Evolutionary conservation across 2,888 invertebrate species (phyloP).

Genomic region (Monoplex corrugatus): DNA sequence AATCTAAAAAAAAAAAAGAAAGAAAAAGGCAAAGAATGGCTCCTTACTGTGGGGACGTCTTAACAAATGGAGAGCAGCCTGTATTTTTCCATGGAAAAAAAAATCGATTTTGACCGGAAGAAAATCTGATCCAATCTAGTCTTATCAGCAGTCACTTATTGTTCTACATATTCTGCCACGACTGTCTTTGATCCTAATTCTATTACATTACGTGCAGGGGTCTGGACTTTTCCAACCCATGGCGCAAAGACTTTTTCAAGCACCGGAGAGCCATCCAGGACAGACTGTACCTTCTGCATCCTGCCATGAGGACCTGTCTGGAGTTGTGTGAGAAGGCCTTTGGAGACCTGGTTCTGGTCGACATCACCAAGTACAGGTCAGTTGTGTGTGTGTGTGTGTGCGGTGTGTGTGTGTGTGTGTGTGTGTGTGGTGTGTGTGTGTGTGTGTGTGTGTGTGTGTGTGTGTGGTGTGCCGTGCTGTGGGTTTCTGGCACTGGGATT

Average conservation of each 20-base stretch:
- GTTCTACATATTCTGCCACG: no score
- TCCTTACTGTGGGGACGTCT: no score
- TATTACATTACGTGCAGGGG: constrained; percentile 65
- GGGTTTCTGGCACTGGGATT: no score
- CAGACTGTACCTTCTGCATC: constrained; percentile 79
- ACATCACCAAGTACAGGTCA: constrained; percentile 77
- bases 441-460: background rate
- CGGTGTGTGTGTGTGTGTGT: background rate
- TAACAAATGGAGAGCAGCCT: no score
- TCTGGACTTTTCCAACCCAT: constrained; percentile 79
- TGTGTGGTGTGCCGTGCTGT: no score
- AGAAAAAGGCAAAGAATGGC: no score
- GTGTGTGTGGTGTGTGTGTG: background rate
- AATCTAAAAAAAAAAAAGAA: no score
- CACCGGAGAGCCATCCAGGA: constrained; percentile 70
- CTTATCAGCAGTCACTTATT: no score
- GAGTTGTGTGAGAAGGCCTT: constrained; percentile 79
- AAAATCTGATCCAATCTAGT: no score
- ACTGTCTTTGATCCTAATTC: no score
- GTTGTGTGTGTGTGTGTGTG: background rate
- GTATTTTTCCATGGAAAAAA: no score
- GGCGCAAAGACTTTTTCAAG: constrained; percentile 77
- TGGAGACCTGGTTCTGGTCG: constrained; percentile 75
- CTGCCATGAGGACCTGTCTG: constrained; percentile 78
- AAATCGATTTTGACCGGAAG: no score